Evolutionary conservation across 2,888 invertebrate species (phyloP).

Genomic region (Lasioglossum figueresi): DNA sequence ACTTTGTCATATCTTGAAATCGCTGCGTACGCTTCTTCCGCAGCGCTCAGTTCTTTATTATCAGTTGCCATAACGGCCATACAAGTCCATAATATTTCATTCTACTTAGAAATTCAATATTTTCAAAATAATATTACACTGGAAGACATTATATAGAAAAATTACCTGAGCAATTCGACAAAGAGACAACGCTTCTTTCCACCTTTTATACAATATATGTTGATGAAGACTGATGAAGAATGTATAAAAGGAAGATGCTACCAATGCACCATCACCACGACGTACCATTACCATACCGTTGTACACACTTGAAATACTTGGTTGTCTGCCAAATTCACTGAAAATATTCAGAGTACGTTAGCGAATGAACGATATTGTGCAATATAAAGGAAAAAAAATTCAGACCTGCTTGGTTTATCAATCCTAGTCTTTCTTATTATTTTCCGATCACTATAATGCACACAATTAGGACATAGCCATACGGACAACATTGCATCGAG

Average conservation of each 20-base stretch:
- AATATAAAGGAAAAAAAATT: not conserved
- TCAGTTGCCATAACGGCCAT: slow-evolving; percentile 96
- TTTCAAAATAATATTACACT: not conserved
- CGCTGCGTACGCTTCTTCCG: slow-evolving; percentile 97
- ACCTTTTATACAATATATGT: slow-evolving; percentile 90
- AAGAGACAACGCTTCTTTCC: slow-evolving; percentile 94
- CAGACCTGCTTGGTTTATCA: slow-evolving; percentile 83
- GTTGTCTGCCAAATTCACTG: slow-evolving; percentile 95
- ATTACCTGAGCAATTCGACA: slow-evolving; percentile 88
- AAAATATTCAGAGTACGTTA: slow-evolving; percentile 15
- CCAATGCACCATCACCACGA: slow-evolving; percentile 94
- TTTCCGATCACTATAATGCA: slow-evolving; percentile 87
- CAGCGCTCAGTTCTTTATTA: slow-evolving; percentile 93
- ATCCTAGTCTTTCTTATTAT: slow-evolving; percentile 85
- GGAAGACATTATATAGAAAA: not conserved
- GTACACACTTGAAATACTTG: slow-evolving; percentile 92
- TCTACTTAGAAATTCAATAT: slow-evolving; percentile 76
- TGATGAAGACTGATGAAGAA: slow-evolving; percentile 86
- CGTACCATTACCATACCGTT: slow-evolving; percentile 94
- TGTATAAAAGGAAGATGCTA: slow-evolving; percentile 84
- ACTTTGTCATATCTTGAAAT: slow-evolving; percentile 95
- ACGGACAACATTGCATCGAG: slow-evolving; percentile 91
- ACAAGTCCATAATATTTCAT: slow-evolving; percentile 95
- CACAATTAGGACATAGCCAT: slow-evolving; percentile 89
- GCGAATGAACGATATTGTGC: not conserved